phyloP scores from a whole-genome alignment of 2,888 invertebrate species.

The Beris chalybata region DNA sequence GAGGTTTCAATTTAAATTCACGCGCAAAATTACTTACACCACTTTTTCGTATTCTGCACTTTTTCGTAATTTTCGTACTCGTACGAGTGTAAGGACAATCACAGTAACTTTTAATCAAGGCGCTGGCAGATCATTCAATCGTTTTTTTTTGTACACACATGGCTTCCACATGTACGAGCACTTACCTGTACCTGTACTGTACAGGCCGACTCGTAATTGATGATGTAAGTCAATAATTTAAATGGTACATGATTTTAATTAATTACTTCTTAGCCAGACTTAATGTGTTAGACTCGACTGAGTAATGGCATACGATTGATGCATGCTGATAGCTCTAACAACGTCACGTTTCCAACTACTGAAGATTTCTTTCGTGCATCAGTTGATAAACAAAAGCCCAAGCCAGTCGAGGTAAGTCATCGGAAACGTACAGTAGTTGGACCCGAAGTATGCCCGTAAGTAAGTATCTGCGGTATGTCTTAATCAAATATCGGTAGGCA shows the following conservation, averaged over 20 bases:
- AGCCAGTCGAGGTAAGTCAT: background rate
- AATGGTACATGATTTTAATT: conserved; percentile 35
- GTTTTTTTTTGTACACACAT: too few relatives aligned
- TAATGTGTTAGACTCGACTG: conserved; percentile 32
- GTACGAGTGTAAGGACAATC: too few relatives aligned
- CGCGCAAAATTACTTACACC: too few relatives aligned
- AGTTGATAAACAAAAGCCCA: conserved; percentile 2
- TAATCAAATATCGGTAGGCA: conserved; percentile 12
- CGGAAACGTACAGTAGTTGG: too few relatives aligned
- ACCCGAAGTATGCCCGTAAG: background rate
- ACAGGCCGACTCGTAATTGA: conserved; percentile 28
- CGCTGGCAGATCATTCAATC: too few relatives aligned
- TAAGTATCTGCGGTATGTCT: conserved; percentile 22
- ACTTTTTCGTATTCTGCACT: too few relatives aligned
- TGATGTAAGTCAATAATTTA: conserved; percentile 33
- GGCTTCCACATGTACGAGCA: background rate
- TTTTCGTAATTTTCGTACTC: too few relatives aligned
- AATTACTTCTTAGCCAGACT: conserved; percentile 32
- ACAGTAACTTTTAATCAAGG: too few relatives aligned
- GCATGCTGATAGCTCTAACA: conserved; percentile 33
- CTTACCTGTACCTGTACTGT: background rate
- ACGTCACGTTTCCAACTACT: conserved; percentile 34
- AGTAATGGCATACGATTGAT: conserved; percentile 35
- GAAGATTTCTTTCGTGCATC: conserved; percentile 26
- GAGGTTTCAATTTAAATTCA: too few relatives aligned